Conservation (phyloP, 2,113 vertebrate species). For the Balaenoptera acutorostrata region DNA sequence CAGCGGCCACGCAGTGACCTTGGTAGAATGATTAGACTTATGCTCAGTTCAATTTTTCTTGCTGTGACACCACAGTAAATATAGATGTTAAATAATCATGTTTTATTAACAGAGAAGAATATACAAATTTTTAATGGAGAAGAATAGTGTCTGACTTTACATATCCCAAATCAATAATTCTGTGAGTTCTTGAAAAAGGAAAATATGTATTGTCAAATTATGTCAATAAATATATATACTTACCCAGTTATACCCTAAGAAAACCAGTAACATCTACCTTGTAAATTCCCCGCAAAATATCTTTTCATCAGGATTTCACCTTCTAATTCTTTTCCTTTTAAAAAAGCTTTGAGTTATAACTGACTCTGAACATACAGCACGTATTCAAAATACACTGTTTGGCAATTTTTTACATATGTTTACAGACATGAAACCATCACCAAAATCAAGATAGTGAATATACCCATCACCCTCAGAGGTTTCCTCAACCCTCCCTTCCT, state of each 20-base stretch:
- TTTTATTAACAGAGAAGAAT: background rate
- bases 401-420: background rate
- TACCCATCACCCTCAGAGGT: background rate
- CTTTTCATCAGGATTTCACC: background rate
- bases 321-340: background rate
- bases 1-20: background rate
- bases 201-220: background rate
- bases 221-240: background rate
- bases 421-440: background rate
- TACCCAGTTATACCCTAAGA: background rate
- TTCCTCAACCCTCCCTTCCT: background rate
- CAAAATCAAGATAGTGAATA: background rate
- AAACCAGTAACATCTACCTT: background rate
- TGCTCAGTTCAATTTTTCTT: background rate
- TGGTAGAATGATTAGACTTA: background rate
- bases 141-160: background rate
- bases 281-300: slow-evolving; percentile 19
- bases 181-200: background rate
- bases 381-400: background rate
- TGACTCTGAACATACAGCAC: background rate
- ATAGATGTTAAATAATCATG: background rate
- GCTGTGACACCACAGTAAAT: background rate
- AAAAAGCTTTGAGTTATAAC: background rate
- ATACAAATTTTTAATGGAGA: background rate
- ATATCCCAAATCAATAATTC: background rate